Conservation (phyloP, 2,113 vertebrate species). For the mouse (Mus musculus) region DNA sequence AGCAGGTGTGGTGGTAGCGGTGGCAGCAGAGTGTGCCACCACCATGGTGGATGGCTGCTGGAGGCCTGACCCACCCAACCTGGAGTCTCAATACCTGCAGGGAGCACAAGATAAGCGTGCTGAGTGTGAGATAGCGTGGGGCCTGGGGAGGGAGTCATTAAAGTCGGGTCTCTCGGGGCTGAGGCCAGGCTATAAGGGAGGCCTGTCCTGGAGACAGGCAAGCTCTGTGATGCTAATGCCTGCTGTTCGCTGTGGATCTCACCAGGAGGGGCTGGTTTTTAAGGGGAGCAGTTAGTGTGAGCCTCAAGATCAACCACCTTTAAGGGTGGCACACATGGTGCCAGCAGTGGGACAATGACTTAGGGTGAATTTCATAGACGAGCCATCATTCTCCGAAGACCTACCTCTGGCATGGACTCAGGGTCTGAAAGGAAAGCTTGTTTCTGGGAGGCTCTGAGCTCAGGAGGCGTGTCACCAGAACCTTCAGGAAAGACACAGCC, state of each 20-base stretch:
- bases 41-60: slow-evolving; percentile 71
- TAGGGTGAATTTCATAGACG: not conserved
- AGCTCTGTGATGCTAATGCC: slow-evolving; percentile 77
- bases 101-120: slow-evolving; percentile 3
- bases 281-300: not conserved
- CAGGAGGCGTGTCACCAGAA: slow-evolving; percentile 89
- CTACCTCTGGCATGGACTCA: not conserved
- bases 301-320: not conserved
- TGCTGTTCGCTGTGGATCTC: not conserved
- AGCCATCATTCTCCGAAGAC: not conserved
- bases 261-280: rapidly evolving
- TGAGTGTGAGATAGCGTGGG: not conserved
- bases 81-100: slow-evolving; percentile 71
- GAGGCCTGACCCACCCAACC: not conserved
- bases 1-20: slow-evolving; percentile 50
- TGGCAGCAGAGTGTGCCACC: slow-evolving; percentile 56
- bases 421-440: not conserved
- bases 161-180: rapidly evolving
- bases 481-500: slow-evolving; percentile 89
- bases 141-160: rapidly evolving
- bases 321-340: not conserved
- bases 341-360: not conserved
- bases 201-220: slow-evolving; percentile 78
- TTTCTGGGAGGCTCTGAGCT: slow-evolving; percentile 82
- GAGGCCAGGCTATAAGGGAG: rapidly evolving